Base-by-base conservation (phyloP, 2,888 invertebrate genomes). In the Cyrtodaria siliqua region DNA sequence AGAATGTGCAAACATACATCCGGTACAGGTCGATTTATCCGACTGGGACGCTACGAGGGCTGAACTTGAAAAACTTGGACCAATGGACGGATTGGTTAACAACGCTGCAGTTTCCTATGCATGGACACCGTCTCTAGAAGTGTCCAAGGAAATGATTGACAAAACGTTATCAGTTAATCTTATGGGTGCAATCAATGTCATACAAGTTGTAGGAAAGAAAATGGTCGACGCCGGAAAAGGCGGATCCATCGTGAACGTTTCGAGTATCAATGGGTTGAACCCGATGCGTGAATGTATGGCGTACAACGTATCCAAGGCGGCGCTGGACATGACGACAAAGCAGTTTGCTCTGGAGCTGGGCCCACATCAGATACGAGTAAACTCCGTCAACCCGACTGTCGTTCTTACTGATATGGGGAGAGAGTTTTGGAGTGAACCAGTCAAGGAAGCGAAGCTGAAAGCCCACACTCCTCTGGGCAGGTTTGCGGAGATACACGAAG, bases 351-450 rank as follows among this genome's bases (percentile, higher is more conserved):
- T 97, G 53, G 98, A 99, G 93, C 94, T 98, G 24, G 98, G 97
- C 0, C 95, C 95, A 0, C 94, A 96, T 75, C 89, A 92, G 86
- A 98, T 99, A 86, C 95, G 99, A 23, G 96, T 97, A 0, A 99
- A 99, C 92, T 95, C 95, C 14, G 96, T 99, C 0, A 97, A 98
- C 93, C 99, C 99, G 0, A 98, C 98, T 0, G 98, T 97, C 0
- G 96, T 98, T 20, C 94, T 97, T 94, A 99, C 98, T 0, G 96
- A 96, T 66, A 96, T 99, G 96, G 98, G 97, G 0, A 95, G 94
- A 74, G 93, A 71, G 23, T 78, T 70, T 12, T 99, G 98, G 98
- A 95, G 96, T 9, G 96, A 97, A 86, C 96, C 97, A 0, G 93
- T 92, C 0, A 96, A 96, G 89, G 95, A 96, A 0, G 94, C 94